These are phyloP conservation scores for Dinomys branickii DNA, from an alignment of 2,113 vertebrate species.

Conservation along the genomic window DNA sequence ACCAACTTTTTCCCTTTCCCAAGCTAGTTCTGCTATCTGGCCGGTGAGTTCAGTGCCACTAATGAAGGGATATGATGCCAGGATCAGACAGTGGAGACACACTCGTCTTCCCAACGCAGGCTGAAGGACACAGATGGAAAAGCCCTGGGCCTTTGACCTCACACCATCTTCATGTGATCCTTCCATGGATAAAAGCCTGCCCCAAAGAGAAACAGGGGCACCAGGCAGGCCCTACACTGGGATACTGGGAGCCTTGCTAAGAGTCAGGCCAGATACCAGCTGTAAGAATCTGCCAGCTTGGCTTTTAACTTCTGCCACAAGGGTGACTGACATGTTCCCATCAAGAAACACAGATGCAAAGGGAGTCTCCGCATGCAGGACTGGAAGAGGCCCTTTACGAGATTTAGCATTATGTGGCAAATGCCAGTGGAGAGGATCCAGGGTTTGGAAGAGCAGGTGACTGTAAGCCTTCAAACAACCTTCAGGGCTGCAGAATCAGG, in stretches of 20 bases:
- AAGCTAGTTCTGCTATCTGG: not conserved
- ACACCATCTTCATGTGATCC: rapidly evolving
- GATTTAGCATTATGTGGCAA: no score
- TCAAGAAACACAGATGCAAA: not conserved
- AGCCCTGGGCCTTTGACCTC: not conserved
- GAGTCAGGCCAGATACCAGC: not conserved
- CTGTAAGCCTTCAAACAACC: rapidly evolving
- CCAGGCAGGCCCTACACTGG: not conserved
- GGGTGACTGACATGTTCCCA: rapidly evolving
- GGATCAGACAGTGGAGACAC: not conserved
- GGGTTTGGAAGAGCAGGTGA: not conserved
- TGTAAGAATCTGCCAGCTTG: not conserved
- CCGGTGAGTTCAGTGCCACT: not conserved
- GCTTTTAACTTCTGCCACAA: not conserved
- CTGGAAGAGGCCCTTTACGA: rapidly evolving
- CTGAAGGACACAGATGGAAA: not conserved
- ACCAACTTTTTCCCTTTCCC: not conserved
- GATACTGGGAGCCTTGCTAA: rapidly evolving
- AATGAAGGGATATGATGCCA: not conserved
- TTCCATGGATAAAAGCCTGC: not conserved
- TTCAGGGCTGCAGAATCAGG: not conserved
- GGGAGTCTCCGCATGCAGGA: rapidly evolving
- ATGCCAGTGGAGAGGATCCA: rapidly evolving
- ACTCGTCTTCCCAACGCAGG: not conserved
- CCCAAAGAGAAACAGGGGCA: rapidly evolving